phyloP scores from a whole-genome alignment of 64 coral and sea anemone genomes.

The Montipora capricornis region DNA sequence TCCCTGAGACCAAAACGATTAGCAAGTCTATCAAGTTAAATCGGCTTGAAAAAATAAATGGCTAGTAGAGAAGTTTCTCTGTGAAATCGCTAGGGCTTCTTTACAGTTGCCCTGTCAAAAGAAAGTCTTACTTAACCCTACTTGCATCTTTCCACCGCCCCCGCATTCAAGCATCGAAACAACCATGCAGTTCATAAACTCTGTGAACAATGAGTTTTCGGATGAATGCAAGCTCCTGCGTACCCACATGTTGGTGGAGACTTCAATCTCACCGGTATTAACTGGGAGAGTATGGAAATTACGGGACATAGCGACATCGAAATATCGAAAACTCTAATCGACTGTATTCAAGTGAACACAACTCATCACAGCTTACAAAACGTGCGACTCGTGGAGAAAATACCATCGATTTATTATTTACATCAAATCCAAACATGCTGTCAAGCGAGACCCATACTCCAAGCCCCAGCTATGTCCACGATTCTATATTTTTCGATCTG shows the following conservation, averaged over 20 bases:
- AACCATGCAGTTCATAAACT: slow-evolving; percentile 33
- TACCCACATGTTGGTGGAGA: slow-evolving; percentile 45
- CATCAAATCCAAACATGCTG: slow-evolving; percentile 50
- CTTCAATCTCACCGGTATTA: slow-evolving; percentile 44
- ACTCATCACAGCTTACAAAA: slow-evolving; percentile 25
- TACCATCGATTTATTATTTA: slow-evolving; percentile 30
- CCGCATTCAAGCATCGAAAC: slow-evolving; percentile 19
- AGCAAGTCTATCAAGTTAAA: no score
- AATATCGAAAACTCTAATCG: slow-evolving; percentile 39
- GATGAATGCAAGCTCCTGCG: slow-evolving; percentile 8
- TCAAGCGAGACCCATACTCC: slow-evolving; percentile 37
- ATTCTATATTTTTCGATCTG: slow-evolving; percentile 55
- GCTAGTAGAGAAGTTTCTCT: background rate
- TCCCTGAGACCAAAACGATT: no score
- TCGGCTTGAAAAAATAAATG: no score
- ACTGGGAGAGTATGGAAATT: slow-evolving; percentile 44
- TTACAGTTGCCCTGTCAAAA: slow-evolving; percentile 29
- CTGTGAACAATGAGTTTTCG: slow-evolving; percentile 28
- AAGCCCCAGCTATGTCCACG: slow-evolving; percentile 34
- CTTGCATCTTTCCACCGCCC: background rate
- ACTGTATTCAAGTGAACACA: slow-evolving; percentile 29
- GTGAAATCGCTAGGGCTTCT: slow-evolving; percentile 51
- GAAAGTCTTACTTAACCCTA: background rate
- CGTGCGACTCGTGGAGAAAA: slow-evolving; percentile 20
- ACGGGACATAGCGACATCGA: slow-evolving; percentile 14